These are phyloP conservation scores for Cossypha dichroa DNA, from an alignment of 2,797 vertebrate genomes.

Conservation along the genomic window DNA sequence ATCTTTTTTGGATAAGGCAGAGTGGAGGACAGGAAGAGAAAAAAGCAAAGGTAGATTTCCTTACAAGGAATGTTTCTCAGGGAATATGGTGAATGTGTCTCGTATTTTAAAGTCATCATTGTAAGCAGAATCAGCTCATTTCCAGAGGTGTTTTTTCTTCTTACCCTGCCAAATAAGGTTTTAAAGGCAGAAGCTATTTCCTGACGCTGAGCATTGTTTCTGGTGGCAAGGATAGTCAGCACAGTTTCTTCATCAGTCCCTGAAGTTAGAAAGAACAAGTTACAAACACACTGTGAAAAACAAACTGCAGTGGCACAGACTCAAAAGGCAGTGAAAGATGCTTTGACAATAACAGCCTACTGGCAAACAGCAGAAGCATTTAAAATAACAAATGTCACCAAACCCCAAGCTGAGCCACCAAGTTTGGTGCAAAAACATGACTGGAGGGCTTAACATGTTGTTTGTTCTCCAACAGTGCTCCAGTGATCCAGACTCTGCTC, in stretches of 20 bases:
- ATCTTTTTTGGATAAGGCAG: neutral
- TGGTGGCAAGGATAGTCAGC: constrained; percentile 84
- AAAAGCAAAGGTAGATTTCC: neutral
- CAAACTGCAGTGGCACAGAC: neutral
- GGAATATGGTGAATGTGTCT: neutral
- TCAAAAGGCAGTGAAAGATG: neutral
- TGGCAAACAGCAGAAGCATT: neutral
- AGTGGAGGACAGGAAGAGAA: accelerated
- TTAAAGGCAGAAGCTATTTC: constrained; percentile 88
- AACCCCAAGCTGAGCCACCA: neutral
- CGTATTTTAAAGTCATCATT: neutral
- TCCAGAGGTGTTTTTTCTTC: neutral
- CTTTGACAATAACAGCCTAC: neutral
- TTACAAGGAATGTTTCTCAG: neutral
- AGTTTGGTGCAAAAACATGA: neutral
- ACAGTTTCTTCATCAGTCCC: constrained; percentile 92
- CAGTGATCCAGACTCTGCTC: neutral
- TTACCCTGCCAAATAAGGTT: constrained; percentile 91
- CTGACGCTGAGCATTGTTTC: constrained; percentile 91
- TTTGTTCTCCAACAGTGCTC: neutral
- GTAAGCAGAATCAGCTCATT: neutral
- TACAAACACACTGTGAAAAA: neutral
- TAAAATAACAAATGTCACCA: neutral
- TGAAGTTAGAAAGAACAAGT: constrained; percentile 59
- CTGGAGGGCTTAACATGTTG: accelerated